Evolutionary conservation across 2,113 vertebrate species (phyloP).

Genomic region (Odocoileus virginianus): DNA sequence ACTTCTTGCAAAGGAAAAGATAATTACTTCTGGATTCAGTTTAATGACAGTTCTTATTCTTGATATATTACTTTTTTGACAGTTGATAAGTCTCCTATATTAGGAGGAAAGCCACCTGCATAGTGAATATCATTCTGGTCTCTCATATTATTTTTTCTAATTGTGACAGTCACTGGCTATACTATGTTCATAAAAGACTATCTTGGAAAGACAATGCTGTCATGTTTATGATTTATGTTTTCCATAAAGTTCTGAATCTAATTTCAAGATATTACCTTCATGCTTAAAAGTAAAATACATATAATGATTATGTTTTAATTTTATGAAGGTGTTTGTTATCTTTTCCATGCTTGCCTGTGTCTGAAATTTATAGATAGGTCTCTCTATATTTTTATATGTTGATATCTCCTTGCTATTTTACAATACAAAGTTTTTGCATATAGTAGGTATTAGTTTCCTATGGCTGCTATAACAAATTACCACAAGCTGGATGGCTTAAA

Average conservation of each 20-base stretch:
- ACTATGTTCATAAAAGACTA: neutral
- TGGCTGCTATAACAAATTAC: neutral
- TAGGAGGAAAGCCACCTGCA: neutral
- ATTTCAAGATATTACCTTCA: neutral
- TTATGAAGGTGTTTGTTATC: neutral
- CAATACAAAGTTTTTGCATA: neutral
- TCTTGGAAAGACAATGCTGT: neutral
- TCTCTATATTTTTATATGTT: neutral
- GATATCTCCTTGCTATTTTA: neutral
- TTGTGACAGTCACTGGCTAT: neutral
- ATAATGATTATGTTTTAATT: conserved; percentile 17
- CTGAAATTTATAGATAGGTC: neutral
- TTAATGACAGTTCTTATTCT: neutral
- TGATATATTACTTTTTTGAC: neutral
- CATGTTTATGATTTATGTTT: neutral
- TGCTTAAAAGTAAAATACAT: neutral
- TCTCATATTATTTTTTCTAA: neutral
- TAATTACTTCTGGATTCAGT: neutral
- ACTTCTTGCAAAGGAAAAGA: neutral
- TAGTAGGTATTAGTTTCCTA: neutral
- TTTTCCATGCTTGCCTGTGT: neutral
- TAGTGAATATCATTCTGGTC: neutral
- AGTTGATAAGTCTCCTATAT: neutral
- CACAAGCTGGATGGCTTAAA: neutral
- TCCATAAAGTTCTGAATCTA: neutral